These are phyloP conservation scores for Pseudomyrmex flavicornis DNA, from an alignment of 1,140 invertebrate species.

Conservation along the genomic window DNA sequence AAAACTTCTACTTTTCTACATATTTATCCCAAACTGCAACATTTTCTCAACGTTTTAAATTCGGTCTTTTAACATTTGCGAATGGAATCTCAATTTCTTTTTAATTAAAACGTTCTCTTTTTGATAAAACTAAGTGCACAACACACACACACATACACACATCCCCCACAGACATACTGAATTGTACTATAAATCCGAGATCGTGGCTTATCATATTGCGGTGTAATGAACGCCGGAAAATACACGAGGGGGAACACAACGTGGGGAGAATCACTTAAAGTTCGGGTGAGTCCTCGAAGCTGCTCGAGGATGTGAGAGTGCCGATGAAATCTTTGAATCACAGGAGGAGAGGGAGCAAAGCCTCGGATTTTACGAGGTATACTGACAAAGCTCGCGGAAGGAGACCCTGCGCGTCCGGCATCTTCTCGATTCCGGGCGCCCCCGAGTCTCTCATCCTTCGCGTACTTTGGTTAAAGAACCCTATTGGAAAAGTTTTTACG, in stretches of 20 bases:
- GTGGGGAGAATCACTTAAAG: constrained; percentile 67
- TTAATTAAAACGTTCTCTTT: too few relatives aligned
- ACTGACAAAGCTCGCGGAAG: constrained; percentile 67
- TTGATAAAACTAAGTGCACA: too few relatives aligned
- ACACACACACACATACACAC: too few relatives aligned
- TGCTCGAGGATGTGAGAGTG: constrained; percentile 28
- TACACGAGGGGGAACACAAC: constrained; percentile 34
- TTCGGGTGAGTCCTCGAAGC: constrained; percentile 34
- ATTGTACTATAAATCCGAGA: constrained; percentile 8
- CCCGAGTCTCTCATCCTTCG: constrained; percentile 25
- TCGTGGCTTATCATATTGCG: constrained; percentile 30
- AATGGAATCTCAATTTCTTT: too few relatives aligned
- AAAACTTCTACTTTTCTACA: neutral
- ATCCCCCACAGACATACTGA: too few relatives aligned
- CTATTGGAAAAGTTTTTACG: constrained; percentile 76
- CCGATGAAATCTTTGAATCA: constrained; percentile 68
- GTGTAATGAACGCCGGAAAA: constrained; percentile 8
- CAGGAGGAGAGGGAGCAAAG: constrained; percentile 43
- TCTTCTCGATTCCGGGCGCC: constrained; percentile 49
- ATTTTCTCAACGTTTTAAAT: too few relatives aligned
- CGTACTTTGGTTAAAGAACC: constrained; percentile 66
- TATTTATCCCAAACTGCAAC: too few relatives aligned
- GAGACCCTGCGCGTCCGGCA: constrained; percentile 39
- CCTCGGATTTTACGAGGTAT: constrained; percentile 69
- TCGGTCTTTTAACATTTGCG: too few relatives aligned